phyloP scores from a whole-genome alignment of 2,113 vertebrate genomes.

The Erpornis zantholeuca region DNA sequence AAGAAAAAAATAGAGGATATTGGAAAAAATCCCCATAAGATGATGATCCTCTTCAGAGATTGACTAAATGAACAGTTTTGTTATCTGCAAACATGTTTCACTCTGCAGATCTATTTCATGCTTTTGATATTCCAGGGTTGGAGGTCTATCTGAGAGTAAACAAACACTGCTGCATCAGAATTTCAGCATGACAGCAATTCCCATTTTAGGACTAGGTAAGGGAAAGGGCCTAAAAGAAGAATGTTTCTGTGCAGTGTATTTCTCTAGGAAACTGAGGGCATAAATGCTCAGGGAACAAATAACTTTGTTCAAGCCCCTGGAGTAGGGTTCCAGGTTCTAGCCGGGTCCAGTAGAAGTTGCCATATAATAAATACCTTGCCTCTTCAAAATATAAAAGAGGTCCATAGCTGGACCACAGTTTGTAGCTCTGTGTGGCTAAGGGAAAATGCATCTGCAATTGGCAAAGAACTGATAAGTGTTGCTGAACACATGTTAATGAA shows the following conservation, averaged over 20 bases:
- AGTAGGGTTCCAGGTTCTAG: not conserved
- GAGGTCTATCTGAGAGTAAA: not conserved
- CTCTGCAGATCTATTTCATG: not conserved
- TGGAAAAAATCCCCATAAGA: not conserved
- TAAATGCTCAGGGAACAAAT: not conserved
- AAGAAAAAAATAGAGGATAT: not conserved
- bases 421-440: not conserved
- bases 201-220: not conserved
- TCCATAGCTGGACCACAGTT: no score
- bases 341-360: not conserved
- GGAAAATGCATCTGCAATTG: not conserved
- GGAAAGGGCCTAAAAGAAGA: not conserved
- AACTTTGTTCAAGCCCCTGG: not conserved
- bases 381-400: not conserved
- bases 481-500: not conserved
- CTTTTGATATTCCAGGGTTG: slow-evolving; percentile 1
- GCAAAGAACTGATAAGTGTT: not conserved
- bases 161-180: not conserved
- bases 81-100: not conserved
- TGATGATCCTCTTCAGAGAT: not conserved
- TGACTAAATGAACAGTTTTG: not conserved
- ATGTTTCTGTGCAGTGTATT: not conserved
- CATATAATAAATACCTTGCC: not conserved
- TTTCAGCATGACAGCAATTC: not conserved
- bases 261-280: not conserved